These are phyloP conservation scores for Drosophila albomicans DNA, from an alignment of 1,140 invertebrate genomes.

Conservation along the genomic window DNA sequence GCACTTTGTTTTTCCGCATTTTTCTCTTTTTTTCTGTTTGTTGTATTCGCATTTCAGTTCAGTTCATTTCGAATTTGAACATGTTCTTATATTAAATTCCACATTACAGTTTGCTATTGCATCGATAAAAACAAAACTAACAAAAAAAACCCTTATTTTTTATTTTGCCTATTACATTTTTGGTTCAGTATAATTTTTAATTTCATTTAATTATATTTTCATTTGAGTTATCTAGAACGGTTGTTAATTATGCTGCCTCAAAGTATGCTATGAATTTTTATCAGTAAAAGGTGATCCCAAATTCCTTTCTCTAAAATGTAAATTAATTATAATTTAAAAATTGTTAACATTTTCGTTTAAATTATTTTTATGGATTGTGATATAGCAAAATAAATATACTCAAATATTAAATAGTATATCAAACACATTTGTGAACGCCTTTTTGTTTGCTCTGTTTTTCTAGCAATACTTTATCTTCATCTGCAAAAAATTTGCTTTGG, in stretches of 20 bases:
- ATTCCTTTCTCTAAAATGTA: too few relatives aligned
- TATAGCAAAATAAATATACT: too few relatives aligned
- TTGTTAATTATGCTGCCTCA: background rate
- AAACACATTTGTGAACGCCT: too few relatives aligned
- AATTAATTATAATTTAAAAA: too few relatives aligned
- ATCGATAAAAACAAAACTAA: background rate
- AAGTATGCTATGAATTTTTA: background rate
- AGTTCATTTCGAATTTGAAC: conserved; percentile 21
- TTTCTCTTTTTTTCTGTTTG: background rate
- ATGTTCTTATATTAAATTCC: conserved; percentile 34
- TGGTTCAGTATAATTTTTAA: background rate
- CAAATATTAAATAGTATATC: too few relatives aligned
- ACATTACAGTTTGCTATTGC: conserved; percentile 1
- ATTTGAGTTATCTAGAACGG: background rate
- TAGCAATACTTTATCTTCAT: background rate
- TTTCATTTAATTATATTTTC: background rate
- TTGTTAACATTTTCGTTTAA: too few relatives aligned
- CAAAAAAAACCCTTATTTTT: background rate
- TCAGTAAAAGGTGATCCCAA: background rate
- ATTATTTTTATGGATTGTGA: too few relatives aligned
- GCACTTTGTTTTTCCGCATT: background rate
- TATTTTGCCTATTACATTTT: background rate
- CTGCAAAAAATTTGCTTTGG: background rate
- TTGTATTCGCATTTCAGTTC: background rate
- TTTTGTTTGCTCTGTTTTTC: background rate